A percentile compares a stretch with the other conserved stretches of the same genome.
Evolutionary conservation across 1,140 invertebrate species (phyloP).

Genomic region (Heterodera schachtii): DNA sequence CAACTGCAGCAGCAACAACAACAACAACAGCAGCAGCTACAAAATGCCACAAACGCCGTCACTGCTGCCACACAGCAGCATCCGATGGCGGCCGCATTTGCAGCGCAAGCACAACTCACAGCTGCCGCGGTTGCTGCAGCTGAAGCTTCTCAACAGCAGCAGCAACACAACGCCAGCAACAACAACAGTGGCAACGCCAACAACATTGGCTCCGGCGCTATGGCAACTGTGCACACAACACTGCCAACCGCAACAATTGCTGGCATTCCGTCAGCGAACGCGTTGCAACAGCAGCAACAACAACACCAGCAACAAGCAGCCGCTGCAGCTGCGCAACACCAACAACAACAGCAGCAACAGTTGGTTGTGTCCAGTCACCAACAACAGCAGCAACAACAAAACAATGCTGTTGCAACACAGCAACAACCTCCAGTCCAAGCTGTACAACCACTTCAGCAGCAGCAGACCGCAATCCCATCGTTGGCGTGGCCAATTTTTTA

Average conservation of each 20-base stretch:
- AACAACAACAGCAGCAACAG: slow-evolving; percentile 26
- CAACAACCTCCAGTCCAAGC: slow-evolving; percentile 12
- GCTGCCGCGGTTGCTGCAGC: slow-evolving; percentile 15
- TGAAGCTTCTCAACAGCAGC: slow-evolving; percentile 9
- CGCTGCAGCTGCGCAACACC: slow-evolving; percentile 15
- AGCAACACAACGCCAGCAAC: neutral
- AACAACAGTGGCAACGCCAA: neutral
- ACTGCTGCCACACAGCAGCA: no score
- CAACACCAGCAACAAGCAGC: slow-evolving; percentile 5
- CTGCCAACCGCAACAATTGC: no score
- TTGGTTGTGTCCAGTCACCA: slow-evolving; percentile 23
- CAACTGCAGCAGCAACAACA: slow-evolving; percentile 33
- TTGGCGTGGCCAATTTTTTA: slow-evolving; percentile 45
- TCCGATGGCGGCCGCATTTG: slow-evolving; percentile 33
- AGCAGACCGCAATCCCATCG: slow-evolving; percentile 20
- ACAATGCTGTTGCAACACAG: slow-evolving; percentile 16
- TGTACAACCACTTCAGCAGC: neutral
- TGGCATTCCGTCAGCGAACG: neutral
- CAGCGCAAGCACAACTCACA: slow-evolving; percentile 10
- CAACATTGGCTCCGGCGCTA: neutral
- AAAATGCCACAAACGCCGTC: neutral
- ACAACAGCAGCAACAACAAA: slow-evolving; percentile 28
- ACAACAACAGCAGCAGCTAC: slow-evolving; percentile 23
- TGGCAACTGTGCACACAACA: neutral
- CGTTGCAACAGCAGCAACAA: neutral